Conservation (phyloP, 64 coral and sea anemone species). For the Montipora foliosa region DNA sequence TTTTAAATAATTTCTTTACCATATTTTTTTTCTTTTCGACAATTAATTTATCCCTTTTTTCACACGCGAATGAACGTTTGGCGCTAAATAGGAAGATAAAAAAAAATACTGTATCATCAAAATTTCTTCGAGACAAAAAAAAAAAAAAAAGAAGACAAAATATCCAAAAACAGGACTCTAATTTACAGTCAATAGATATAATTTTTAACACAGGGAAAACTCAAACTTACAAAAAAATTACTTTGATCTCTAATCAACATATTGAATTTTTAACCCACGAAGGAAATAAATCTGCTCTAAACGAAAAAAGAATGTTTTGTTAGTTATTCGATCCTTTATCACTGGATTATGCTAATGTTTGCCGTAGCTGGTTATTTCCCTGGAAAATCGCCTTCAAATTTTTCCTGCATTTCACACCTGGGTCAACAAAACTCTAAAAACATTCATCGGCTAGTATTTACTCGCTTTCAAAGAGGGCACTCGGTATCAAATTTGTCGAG, state of each 20-base stretch:
- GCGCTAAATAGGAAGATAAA: not conserved
- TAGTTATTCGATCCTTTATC: constrained; percentile 1
- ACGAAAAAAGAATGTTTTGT: not conserved
- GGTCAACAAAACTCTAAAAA: constrained; percentile 44
- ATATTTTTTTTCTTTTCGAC: not conserved
- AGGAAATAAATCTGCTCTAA: not conserved
- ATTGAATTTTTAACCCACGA: not conserved
- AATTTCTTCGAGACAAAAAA: not conserved
- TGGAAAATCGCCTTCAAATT: constrained; percentile 19
- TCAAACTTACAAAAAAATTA: not conserved
- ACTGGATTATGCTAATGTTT: constrained; percentile 24
- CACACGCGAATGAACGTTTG: not conserved
- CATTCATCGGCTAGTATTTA: not conserved
- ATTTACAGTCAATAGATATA: no score
- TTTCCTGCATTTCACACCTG: constrained; percentile 15
- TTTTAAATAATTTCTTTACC: not conserved
- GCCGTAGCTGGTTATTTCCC: constrained; percentile 22
- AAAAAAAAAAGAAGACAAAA: not conserved
- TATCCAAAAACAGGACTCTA: no score
- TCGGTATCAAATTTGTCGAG: constrained; percentile 24
- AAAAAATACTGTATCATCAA: not conserved
- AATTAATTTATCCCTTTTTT: not conserved
- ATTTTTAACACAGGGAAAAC: no score
- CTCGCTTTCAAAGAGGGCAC: not conserved
- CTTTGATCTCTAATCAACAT: no score